Evolutionary conservation across 2,113 vertebrate species (phyloP), one percentile per base, ranked within the genome.

Genomic region (Symphodus melops): DNA sequence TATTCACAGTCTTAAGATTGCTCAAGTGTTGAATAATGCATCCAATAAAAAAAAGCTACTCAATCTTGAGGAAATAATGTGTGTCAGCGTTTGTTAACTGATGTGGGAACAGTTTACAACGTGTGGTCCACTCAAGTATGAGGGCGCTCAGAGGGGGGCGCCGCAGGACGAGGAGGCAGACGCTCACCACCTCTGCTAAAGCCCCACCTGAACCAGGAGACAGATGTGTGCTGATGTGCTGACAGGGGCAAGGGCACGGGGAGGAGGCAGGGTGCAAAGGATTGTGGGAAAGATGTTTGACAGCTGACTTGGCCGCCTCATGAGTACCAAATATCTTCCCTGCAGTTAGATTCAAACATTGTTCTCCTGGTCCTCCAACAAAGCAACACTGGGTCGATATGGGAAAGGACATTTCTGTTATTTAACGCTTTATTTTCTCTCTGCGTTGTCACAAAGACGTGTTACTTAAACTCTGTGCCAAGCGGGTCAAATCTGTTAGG

Each of bases 1-100:
- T 93, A 92, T 92, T 91, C 81, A 91, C 79, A 60, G 75, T 74
- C 81, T 85, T 83, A 81, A 87, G 78, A 81, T 81, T 83, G 77
- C 80, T 86, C 72, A 6, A 80, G 85, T 83, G 69, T 61, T 91
- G 89, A 90, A 91, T 88, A 86, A 91, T 89, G 81, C 79, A 90
- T 79, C 72, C 70, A 67, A 79, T 71, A 80, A 84, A 74, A 82
- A 64, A 55, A 83, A 77, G 76, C 41, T 28, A 68, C 84, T 89
- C 72, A 76, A 75, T 68, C 82, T 75, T 56, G 54, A 84, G 74
- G 80, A 84, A 80, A 85, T 73, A 73, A 83, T 69, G 63, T 85
- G 79, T 85, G 82, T 90, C 87, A 87, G 88, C 85, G 10, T 84
- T 89, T 82, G 74, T 71, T 87, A 78, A 36, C 58, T 46, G 51